Evolutionary conservation across 2,797 vertebrate species (phyloP).

Genomic region (Tenualosa ilisha): DNA sequence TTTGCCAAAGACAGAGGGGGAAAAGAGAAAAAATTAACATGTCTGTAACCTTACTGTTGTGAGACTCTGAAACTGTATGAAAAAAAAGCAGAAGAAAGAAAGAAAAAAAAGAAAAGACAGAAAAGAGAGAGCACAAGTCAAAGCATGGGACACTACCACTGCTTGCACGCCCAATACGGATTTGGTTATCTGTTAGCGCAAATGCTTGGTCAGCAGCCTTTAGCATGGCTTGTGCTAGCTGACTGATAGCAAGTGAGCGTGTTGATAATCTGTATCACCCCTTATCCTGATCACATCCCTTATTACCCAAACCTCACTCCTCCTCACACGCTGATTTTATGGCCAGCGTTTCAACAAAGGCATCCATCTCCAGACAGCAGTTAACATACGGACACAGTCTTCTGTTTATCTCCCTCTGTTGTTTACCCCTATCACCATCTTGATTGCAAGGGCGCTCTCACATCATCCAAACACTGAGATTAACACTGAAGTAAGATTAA

Average conservation of each 20-base stretch:
- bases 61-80: background rate
- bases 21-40: conserved; percentile 26
- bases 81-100: background rate
- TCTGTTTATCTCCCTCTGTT: conserved; percentile 11
- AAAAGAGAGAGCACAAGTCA: background rate
- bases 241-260: conserved; percentile 5
- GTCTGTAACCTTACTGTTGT: conserved; percentile 25
- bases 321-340: background rate
- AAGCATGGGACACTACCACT: background rate
- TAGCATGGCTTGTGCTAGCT: background rate
- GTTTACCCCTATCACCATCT: conserved; percentile 21
- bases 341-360: background rate
- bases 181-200: background rate
- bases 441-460: conserved; percentile 4
- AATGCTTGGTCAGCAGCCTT: background rate
- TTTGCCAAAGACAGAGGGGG: conserved; percentile 20
- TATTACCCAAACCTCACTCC: background rate
- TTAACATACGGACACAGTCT: background rate
- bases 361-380: background rate
- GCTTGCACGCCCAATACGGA: background rate
- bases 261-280: background rate
- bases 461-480: conserved; percentile 23
- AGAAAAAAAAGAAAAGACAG: background rate
- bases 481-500: conserved; percentile 22
- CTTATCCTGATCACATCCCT: background rate